Conservation (phyloP, 2,797 vertebrate species). For the Pangasius larnaudii region DNA sequence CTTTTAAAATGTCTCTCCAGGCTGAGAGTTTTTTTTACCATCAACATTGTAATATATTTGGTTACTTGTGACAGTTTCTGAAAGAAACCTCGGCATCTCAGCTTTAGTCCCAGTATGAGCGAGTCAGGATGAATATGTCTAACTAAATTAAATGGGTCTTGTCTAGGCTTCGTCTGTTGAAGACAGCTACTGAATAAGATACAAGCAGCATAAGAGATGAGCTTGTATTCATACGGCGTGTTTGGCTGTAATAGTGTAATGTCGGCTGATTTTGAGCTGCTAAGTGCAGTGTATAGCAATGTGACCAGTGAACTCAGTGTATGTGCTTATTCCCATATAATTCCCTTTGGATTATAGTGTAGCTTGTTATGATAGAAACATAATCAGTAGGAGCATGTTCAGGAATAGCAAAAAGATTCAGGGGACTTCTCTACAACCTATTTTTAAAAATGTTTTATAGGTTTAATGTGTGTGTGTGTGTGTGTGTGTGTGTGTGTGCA, state of each 20-base stretch:
- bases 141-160: constrained; percentile 19
- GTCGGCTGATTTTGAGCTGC: not conserved
- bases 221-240: not conserved
- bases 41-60: not conserved
- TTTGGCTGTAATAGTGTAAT: constrained; percentile 8
- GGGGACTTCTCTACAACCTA: no score
- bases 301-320: not conserved
- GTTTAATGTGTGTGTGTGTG: no score
- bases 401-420: not conserved
- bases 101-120: not conserved
- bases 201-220: constrained; percentile 8
- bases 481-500: not conserved
- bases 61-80: not conserved
- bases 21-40: not conserved
- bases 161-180: not conserved
- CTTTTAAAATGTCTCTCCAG: not conserved
- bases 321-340: not conserved
- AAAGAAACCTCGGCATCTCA: not conserved
- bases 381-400: not conserved
- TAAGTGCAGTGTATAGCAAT: not conserved
- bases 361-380: not conserved
- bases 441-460: no score
- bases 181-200: constrained; percentile 19
- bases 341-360: not conserved
- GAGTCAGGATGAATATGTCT: not conserved